Conservation (phyloP, 2,797 vertebrate genomes). For the Allobates femoralis region DNA sequence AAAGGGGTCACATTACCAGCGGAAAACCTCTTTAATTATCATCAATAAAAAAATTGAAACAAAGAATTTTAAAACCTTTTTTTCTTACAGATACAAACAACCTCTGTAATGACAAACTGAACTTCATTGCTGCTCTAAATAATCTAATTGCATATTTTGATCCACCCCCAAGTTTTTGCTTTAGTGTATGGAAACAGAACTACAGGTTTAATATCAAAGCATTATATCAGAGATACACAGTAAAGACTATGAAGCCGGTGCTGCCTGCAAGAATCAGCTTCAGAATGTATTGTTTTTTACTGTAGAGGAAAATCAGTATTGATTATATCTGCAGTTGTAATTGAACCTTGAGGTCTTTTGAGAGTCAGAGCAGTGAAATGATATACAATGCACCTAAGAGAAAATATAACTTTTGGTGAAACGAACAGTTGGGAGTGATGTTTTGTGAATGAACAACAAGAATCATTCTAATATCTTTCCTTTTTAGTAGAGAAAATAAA, state of each 20-base stretch:
- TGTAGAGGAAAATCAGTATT: slow-evolving; percentile 62
- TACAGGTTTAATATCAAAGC: slow-evolving; percentile 9
- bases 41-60: too few species aligned
- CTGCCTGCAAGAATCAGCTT: slow-evolving; percentile 25
- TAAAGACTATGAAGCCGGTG: slow-evolving; percentile 5
- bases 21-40: too few species aligned
- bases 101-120: slow-evolving; percentile 11
- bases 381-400: slow-evolving; percentile 38
- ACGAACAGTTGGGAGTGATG: slow-evolving; percentile 34
- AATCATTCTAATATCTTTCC: background rate
- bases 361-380: slow-evolving; percentile 38
- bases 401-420: slow-evolving; percentile 42
- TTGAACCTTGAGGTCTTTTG: slow-evolving; percentile 57
- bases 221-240: slow-evolving; percentile 44
- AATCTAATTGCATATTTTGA: slow-evolving; percentile 44
- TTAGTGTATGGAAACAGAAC: slow-evolving; percentile 34
- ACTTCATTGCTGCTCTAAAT: background rate
- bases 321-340: slow-evolving; percentile 61
- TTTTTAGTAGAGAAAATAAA: background rate
- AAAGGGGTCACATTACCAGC: too few species aligned
- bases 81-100: background rate
- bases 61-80: slow-evolving; percentile 21
- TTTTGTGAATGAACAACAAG: slow-evolving; percentile 30
- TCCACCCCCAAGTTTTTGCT: background rate
- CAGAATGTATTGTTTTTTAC: slow-evolving; percentile 55